Conservation (phyloP, 2,797 vertebrate species). For the Xiphophorus birchmanni region DNA sequence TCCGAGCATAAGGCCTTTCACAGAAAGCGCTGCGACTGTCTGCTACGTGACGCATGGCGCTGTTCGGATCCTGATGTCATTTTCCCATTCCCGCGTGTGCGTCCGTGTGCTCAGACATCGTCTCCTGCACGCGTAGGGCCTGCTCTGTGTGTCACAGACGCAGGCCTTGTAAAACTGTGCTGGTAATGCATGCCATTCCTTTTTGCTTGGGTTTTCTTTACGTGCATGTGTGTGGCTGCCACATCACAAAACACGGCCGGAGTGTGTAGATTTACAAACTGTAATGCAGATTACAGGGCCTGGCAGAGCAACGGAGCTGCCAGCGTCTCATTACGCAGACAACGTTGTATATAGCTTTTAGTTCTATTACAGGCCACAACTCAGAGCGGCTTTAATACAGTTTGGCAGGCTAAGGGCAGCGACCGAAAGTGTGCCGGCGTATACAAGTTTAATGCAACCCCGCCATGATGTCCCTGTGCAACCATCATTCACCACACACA, state of each 20-base stretch:
- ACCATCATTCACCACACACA: slow-evolving; percentile 40
- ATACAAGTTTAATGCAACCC: slow-evolving; percentile 69
- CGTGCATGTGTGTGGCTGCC: slow-evolving; percentile 37
- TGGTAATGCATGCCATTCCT: slow-evolving; percentile 22
- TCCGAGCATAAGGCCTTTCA: slow-evolving; percentile 32
- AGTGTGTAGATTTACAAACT: slow-evolving; percentile 64
- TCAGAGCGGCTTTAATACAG: slow-evolving; percentile 44
- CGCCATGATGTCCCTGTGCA: slow-evolving; percentile 32
- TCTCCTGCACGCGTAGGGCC: slow-evolving; percentile 40
- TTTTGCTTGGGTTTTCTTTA: slow-evolving; percentile 23
- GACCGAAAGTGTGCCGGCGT: slow-evolving; percentile 12
- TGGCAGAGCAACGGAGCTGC: slow-evolving; percentile 49
- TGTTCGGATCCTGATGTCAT: slow-evolving; percentile 68
- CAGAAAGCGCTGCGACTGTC: slow-evolving; percentile 59
- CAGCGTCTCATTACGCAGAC: slow-evolving; percentile 63
- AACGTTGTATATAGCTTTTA: slow-evolving; percentile 44
- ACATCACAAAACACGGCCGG: slow-evolving; percentile 61
- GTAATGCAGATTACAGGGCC: slow-evolving; percentile 67
- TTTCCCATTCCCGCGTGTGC: slow-evolving; percentile 46
- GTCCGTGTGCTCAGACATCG: slow-evolving; percentile 50
- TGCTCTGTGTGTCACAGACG: slow-evolving; percentile 15
- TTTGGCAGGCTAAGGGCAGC: slow-evolving; percentile 36
- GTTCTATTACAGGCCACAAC: slow-evolving; percentile 67
- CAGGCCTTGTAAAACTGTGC: slow-evolving; percentile 28
- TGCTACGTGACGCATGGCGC: slow-evolving; percentile 64